phyloP scores from a whole-genome alignment of 1,140 invertebrate species.

The Scaptodrosophila lebanonensis region DNA sequence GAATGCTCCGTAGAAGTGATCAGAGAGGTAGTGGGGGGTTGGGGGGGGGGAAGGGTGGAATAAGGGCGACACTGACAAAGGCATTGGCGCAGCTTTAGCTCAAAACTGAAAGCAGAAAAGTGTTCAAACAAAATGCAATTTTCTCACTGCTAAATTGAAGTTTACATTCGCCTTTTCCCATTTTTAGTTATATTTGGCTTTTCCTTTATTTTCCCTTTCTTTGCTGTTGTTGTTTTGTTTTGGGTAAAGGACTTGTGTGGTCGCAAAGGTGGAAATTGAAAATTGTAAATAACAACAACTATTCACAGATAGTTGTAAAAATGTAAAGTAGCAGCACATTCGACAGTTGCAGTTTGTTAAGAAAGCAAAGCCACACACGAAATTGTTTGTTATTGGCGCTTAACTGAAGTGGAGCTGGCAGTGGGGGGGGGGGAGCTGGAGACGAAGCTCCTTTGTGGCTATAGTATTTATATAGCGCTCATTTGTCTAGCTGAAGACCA shows the following conservation, averaged over 20 bases:
- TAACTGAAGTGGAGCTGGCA: too few species aligned
- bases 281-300: slow-evolving; percentile 55
- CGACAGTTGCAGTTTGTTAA: slow-evolving; percentile 33
- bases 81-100: not conserved
- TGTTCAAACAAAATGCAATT: slow-evolving; percentile 47
- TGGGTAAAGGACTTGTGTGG: not conserved
- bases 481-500: slow-evolving; percentile 53
- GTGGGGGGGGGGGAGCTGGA: too few species aligned
- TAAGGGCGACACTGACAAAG: slow-evolving; percentile 15
- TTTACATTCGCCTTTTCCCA: slow-evolving; percentile 49
- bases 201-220: not conserved
- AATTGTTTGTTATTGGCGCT: too few species aligned
- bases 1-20: too few species aligned
- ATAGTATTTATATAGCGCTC: slow-evolving; percentile 55
- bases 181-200: too few species aligned
- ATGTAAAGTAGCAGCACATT: slow-evolving; percentile 61
- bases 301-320: slow-evolving; percentile 50
- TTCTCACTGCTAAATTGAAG: slow-evolving; percentile 61
- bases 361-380: too few species aligned
- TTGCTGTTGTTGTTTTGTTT: not conserved
- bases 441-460: too few species aligned
- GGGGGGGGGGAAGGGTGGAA: too few species aligned
- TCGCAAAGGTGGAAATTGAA: slow-evolving; percentile 64
- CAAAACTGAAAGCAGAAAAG: not conserved
- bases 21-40: too few species aligned